phyloP scores from a whole-genome alignment of 2,113 vertebrate genomes.

The Mesembrinibis cayennensis region DNA sequence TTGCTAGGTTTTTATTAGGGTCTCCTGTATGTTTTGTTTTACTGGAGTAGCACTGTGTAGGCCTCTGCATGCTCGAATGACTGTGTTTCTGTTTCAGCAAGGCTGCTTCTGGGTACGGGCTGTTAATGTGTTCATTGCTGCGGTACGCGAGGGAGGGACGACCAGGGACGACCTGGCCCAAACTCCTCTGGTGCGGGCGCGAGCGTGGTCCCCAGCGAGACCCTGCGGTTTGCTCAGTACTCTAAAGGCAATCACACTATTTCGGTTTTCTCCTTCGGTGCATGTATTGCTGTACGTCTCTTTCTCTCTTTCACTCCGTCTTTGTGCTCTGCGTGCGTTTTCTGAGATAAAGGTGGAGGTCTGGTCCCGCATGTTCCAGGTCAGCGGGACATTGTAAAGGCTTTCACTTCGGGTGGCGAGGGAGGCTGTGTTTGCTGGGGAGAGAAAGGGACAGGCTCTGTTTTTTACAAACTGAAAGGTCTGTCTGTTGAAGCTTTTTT shows the following conservation, averaged over 20 bases:
- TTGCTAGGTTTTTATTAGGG: background rate
- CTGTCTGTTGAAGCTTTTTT: background rate
- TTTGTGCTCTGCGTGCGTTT: background rate
- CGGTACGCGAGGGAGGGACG: too few relatives aligned
- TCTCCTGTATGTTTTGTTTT: background rate
- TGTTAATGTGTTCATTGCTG: background rate
- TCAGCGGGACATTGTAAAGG: background rate
- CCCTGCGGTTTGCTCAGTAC: background rate
- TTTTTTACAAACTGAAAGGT: background rate
- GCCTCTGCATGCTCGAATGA: background rate
- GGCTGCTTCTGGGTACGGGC: background rate
- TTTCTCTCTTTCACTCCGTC: background rate
- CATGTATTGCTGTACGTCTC: accelerated
- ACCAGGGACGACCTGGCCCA: background rate
- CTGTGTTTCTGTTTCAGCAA: background rate
- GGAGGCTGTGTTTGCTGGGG: background rate
- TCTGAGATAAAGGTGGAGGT: background rate
- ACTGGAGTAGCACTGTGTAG: background rate
- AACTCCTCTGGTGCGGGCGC: accelerated
- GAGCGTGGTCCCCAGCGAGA: background rate
- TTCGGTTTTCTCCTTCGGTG: accelerated
- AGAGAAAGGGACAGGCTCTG: background rate
- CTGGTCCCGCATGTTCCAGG: background rate
- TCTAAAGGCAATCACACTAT: background rate
- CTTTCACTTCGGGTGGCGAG: accelerated